Evolutionary conservation across 1,140 invertebrate species (phyloP), one percentile per base, ranked within the genome.

Genomic region (Drosophila busckii): DNA sequence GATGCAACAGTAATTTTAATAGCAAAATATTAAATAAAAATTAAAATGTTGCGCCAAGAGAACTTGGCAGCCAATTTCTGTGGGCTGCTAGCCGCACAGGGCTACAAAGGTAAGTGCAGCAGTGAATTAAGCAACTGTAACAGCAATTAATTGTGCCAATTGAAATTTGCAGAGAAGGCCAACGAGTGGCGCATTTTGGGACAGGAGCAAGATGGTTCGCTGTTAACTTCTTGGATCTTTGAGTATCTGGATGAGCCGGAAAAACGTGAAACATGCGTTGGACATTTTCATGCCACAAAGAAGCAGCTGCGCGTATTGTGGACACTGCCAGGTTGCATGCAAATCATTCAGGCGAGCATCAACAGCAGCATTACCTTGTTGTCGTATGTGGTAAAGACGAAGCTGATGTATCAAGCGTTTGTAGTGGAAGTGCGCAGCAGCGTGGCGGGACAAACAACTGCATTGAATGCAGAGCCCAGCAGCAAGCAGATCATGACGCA

Each of bases 291-390:
- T 35, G 89, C 90, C 37, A 88, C 89, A 37, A 88, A 88, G 10
- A 92, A 92, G 67, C 82, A 84, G 17, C 84, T 92, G 10, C 82
- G 91, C 69, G 88, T 91, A 17, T 76, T 95, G 2, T 89, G 92
- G 71, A 90, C 89, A 12, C 93, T 94, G 84, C 69, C 89, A 5
- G 88, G 90, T 16, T 88, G 90, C 41, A 63, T 59, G 90, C 12
- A 94, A 93, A 80, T 94, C 17, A 91, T 94, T 44, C 94, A 95
- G 88, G 93, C 93, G n/a, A 93, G 92, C 4, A 89, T 94, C 2
- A 94, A 94, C 85, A 90, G 90, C 54, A 90, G 88, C 53, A 89
- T 89, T 23, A 92, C 91, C 4, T 78, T 94, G 45, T 68, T 94
- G 29, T 91, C 91, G n/a, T 93, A 91, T 84, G 89, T 93, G 26